Evolutionary conservation across 1,140 invertebrate genomes (phyloP).

Genomic region (Zaprionus inermis): DNA sequence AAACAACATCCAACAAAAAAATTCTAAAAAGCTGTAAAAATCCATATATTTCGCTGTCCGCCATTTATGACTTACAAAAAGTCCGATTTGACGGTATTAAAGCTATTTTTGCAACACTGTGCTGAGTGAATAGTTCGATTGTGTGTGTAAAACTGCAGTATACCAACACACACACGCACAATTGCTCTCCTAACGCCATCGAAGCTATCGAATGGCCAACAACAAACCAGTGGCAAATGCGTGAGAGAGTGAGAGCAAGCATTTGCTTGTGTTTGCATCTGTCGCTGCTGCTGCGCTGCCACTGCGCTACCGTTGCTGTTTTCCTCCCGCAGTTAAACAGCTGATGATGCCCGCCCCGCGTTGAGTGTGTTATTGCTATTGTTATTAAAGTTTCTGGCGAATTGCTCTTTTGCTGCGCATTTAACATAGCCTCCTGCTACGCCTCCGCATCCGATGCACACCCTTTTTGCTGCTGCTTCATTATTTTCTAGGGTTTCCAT

Average conservation of each 20-base stretch:
- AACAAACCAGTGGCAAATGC: background rate
- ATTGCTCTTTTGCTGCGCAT: slow-evolving; percentile 14
- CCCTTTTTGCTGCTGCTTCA: slow-evolving; percentile 14
- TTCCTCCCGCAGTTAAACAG: background rate
- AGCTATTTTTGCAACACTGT: background rate
- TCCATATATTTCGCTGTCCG: background rate
- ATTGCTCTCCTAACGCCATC: background rate
- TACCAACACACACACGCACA: background rate
- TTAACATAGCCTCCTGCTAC: background rate
- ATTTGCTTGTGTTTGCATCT: slow-evolving; percentile 20
- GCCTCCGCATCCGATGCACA: background rate
- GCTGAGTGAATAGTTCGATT: background rate
- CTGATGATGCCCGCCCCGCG: background rate
- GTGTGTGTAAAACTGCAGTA: background rate
- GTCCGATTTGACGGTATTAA: background rate
- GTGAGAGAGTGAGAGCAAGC: background rate
- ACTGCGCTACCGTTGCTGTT: background rate
- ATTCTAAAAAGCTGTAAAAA: background rate
- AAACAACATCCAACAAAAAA: no score
- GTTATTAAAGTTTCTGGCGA: slow-evolving; percentile 2
- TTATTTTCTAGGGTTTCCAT: slow-evolving; percentile 61
- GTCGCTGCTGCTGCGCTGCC: background rate
- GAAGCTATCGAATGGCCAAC: slow-evolving; percentile 3
- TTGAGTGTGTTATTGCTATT: slow-evolving; percentile 39
- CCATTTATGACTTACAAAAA: background rate